Conservation (phyloP, 2,797 vertebrate genomes). For the Halcyon chelicuti region DNA sequence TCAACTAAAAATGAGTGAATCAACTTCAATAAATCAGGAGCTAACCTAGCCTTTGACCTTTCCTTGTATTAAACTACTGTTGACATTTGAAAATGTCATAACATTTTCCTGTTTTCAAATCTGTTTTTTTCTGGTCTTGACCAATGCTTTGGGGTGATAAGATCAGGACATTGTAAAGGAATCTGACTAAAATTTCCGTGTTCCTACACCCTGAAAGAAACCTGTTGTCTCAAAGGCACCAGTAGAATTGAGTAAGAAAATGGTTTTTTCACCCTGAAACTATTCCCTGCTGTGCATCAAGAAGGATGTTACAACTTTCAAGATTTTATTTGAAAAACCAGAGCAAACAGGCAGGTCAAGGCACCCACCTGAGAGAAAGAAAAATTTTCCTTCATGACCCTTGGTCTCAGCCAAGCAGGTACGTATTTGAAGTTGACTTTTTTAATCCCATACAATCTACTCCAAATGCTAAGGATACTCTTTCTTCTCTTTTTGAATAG, state of each 20-base stretch:
- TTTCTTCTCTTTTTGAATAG: not conserved
- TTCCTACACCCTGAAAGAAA: not conserved
- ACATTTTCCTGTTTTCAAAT: not conserved
- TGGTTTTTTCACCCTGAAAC: not conserved
- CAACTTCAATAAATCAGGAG: not conserved
- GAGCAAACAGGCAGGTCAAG: not conserved
- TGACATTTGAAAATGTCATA: not conserved
- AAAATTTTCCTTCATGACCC: not conserved
- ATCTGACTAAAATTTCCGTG: not conserved
- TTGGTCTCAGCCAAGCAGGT: not conserved
- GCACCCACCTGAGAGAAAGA: not conserved
- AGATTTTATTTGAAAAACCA: not conserved
- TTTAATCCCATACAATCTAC: not conserved
- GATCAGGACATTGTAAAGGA: not conserved
- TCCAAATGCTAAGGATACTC: fast-evolving
- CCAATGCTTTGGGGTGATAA: not conserved
- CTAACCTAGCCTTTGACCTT: not conserved
- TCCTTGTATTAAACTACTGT: not conserved
- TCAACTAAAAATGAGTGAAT: not conserved
- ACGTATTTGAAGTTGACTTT: not conserved
- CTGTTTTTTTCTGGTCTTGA: not conserved
- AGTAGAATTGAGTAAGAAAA: not conserved
- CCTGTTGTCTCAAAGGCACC: not conserved
- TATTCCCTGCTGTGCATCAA: not conserved
- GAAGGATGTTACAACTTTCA: not conserved